Evolutionary conservation across 2,888 invertebrate species (phyloP), one percentile per base, ranked within the genome.

Genomic region (Ectropis crepuscularia): DNA sequence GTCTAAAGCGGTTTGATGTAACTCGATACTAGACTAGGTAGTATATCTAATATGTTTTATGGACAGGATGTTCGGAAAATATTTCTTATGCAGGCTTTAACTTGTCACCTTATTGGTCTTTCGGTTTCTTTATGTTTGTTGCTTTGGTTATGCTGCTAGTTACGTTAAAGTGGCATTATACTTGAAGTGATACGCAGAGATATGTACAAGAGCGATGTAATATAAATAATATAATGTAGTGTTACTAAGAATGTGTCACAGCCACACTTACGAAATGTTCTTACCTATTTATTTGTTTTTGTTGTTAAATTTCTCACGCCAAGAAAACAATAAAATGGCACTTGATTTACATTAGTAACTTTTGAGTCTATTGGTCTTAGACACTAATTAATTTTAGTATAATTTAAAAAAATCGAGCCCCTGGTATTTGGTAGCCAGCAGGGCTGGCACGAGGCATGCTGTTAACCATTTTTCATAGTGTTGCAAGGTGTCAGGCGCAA

Each of bases 1-100:
- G 81, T 84, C 80, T 87, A 88, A 83, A 88, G 82, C 83, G 79
- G 82, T 85, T 87, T 85, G 81, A 84, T 86, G 90, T 90, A 88
- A 91, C 84, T 86, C 83, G 87, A 90, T 83, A 82, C 86, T 81
- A 78, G 77, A 78, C 78, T 78, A 76, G 72, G 71, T 76, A 77
- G 71, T 77, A 78, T 77, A 79, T 85, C 80, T 83, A 80, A 83
- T 85, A 88, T 88, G 85, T 85, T 90, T 87, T 88, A 89, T 87
- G 75, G 68, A 61, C 75, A 78, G 77, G 76, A 74, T 77, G 71
- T 74, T 54, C 38, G 70, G 74, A 58, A 61, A 68, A 74, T 75
- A 71, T 74, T 74, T 73, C 64, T 72, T 59, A 71, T 72, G 67
- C 47, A 64, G 42, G 42, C 11, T 47, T 54, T 53, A 43, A 49